Base-by-base conservation (phyloP, 1,140 invertebrate species). In the Heliothis subflexa region DNA sequence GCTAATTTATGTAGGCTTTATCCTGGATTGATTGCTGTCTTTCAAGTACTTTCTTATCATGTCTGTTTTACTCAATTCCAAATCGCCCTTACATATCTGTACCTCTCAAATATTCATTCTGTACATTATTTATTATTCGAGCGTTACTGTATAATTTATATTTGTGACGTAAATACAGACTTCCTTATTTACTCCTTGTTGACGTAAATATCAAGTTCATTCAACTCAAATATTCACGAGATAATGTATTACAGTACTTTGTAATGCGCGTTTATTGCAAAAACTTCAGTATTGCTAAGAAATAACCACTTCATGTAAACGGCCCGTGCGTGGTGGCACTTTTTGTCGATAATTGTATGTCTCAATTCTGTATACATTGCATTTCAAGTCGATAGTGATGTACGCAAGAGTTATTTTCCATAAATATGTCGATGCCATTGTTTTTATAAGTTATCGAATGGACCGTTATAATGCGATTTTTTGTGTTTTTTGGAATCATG, bases 1-100 rank as follows among this genome's bases (percentile, higher is more conserved):
- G 73, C 16, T 61, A 16, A 62, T 75, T 75, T 75, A 75, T 52
- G 21, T 52, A 64, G 25, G 47, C 59, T 62, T 64, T 59, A 62
- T 40, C 21, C 21, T n/a, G 33, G 33, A 33, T 2, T 50, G 47
- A 62, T 33, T 0, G 47, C 14, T 33, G 13, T 9, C 18, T 75
- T 57, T 10, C 73, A 64, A 33, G 73, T 50, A 25, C 18, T 14
- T 14, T 18, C 1, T 50, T 50, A 52, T 50, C 1, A 16, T 61
- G n/a, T 59, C 12, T 59, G 21, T 11, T 59, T 28, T 59, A 4
- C 16, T 28, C 7, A 54, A n/a, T 10, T 0, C 10, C 9, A 59
- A 12, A 59, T 18, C 12, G 13, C 45, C 0, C 25, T 62, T 40
- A 21, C 0, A 10, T 25, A 11, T 3, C 18, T 25, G 9, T 54